Evolutionary conservation across 1,140 invertebrate species (phyloP), one percentile per base, ranked within the genome.

Genomic region (Drosophila leontia): DNA sequence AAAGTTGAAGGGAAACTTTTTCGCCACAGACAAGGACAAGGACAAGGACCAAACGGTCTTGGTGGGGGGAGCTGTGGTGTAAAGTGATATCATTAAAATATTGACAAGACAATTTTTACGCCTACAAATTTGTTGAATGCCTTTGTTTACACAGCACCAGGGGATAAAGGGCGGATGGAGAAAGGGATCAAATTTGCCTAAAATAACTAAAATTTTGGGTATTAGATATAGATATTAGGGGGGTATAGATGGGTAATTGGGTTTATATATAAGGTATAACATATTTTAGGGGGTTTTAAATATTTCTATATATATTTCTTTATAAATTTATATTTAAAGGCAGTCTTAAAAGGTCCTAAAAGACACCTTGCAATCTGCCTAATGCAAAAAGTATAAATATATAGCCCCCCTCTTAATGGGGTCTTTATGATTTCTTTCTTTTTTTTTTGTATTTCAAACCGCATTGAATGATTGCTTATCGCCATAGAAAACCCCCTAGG

Each of bases 21-120:
- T 35, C 42, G 63, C 29, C 63, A 62, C 19, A 67, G 50, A 37
- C 15, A 42, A 53, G 39, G 50, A 23, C 23, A 57, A 57, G 62
- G 63, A 57, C 63, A 57, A 56, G 63, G 48, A 57, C 50, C 12
- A 57, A 41, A 17, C 35, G 17, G 45, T 17, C 26, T 29, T 29
- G 26, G 6, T 5, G 67, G 19, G 17, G 12, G 23, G 23, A 2
- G 2, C 23, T 3, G 42, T 19, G 48, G 80, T 85, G 85, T 85
- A 85, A 90, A 88, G 85, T 85, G 85, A 88, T 88, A 88, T 88
- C 85, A 88, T 88, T 88, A 88, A 90, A 90, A 90, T 88, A 88
- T 88, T 88, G 85, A 88, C 85, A 88, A 85, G 85, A 90, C 85
- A 90, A 88, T 90, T 88, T 88, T 79, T 62, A 88, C 85, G 85